Evolutionary conservation across 1,140 invertebrate genomes (phyloP), one percentile per base, ranked within the genome.

Genomic region (Oreohelix idahoensis): DNA sequence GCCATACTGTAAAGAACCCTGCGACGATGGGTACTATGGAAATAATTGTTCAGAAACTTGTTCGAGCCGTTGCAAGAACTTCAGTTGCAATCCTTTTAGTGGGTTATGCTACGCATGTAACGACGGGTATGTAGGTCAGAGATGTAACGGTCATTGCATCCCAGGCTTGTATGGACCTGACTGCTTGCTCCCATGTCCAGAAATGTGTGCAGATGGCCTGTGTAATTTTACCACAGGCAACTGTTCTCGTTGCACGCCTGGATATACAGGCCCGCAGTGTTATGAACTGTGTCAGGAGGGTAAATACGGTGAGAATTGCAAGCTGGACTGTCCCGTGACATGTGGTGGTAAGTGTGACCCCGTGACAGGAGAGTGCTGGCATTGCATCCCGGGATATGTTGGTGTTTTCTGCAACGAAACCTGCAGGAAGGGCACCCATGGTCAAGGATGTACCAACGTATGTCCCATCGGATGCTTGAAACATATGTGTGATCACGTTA

Each of bases 91-190:
- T 36, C 77, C 77, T 4, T 13, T 69, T 29, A 79, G 38, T 49
- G 77, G 77, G 0, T 4, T 66, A 35, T 79, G 77, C 77, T 63
- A 20, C 29, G 20, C 49, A 0, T 79, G 77, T 36, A 63, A 13
- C 0, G 58, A 63, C 26, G 77, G 77, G 29, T 79, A 79, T 36
- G 77, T 79, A 26, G 77, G 77, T 39, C 26, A 38, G 32, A 79
- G 45, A 49, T 79, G 77, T 35, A 79, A 79, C 58, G 77, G 77
- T 79, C 77, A 66, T 23, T 79, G 77, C 26, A 79, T 79, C 35
- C 32, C 38, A 45, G 77, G 77, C 13, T 45, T 63, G 2, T 66
- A 79, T 45, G 77, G 77, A 39, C 35, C 49, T 32, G 36, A 42
- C 1, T 79, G 77, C 42, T 11, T 36, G 13, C 53, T 66, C 5